Evolutionary conservation across 2,797 vertebrate genomes (phyloP).

Genomic region (Atherinosoma microstoma): DNA sequence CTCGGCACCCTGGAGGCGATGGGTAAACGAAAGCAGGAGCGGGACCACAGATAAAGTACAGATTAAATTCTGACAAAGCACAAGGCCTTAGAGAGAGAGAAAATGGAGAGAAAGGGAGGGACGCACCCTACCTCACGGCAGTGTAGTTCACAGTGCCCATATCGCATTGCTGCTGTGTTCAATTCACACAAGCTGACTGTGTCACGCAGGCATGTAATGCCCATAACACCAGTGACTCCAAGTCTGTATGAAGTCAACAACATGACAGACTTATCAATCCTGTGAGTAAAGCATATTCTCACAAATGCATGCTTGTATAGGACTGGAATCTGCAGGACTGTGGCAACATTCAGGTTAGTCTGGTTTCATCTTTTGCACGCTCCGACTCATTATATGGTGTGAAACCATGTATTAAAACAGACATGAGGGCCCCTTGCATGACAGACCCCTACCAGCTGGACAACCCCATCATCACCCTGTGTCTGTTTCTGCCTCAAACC

Average conservation of each 20-base stretch:
- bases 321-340: conserved; percentile 19
- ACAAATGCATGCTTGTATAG: conserved; percentile 26
- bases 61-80: conserved; percentile 60
- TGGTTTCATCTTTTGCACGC: conserved; percentile 56
- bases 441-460: conserved; percentile 77
- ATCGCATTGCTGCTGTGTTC: conserved; percentile 74
- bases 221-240: conserved; percentile 60
- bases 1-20: conserved; percentile 24
- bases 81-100: conserved; percentile 43
- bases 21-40: conserved; percentile 49
- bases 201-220: conserved; percentile 65
- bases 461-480: conserved; percentile 64
- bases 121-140: conserved; percentile 79
- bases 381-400: conserved; percentile 57
- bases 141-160: conserved; percentile 65
- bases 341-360: conserved; percentile 63
- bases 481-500: conserved; percentile 39
- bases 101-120: conserved; percentile 49
- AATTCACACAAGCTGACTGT: conserved; percentile 52
- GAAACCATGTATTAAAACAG: conserved; percentile 66
- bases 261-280: conserved; percentile 48
- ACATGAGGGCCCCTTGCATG: conserved; percentile 50
- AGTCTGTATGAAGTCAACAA: conserved; percentile 63
- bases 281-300: conserved; percentile 35
- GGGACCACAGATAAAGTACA: conserved; percentile 50